Evolutionary conservation across 1,140 invertebrate genomes (phyloP).

Genomic region (Amyelois transitella): DNA sequence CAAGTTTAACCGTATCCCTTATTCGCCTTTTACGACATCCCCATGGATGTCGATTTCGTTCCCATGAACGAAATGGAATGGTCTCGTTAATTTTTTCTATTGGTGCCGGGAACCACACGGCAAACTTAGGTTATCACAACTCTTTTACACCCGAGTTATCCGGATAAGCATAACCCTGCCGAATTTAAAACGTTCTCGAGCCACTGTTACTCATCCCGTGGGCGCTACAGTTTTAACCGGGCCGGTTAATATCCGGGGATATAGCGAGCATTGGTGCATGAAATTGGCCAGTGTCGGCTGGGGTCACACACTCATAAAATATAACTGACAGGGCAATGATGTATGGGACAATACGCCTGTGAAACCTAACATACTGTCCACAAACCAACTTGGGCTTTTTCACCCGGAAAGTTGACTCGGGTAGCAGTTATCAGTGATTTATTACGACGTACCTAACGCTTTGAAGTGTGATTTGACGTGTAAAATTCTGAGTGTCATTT

Average conservation of each 20-base stretch:
- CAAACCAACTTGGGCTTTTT: neutral
- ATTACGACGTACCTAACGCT: neutral
- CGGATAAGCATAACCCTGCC: conserved; percentile 1
- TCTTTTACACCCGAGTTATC: conserved; percentile 1
- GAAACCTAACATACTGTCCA: conserved; percentile 1
- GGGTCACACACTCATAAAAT: conserved; percentile 20
- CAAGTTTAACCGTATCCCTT: too few relatives aligned
- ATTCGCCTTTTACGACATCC: too few relatives aligned
- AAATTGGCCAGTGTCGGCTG: conserved; percentile 28
- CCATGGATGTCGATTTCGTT: too few relatives aligned
- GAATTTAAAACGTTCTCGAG: neutral
- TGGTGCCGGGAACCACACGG: too few relatives aligned
- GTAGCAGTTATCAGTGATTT: neutral
- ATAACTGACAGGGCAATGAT: conserved; percentile 28
- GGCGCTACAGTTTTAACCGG: neutral
- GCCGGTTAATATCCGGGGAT: conserved; percentile 21
- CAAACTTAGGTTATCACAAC: conserved; percentile 2
- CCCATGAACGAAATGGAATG: too few relatives aligned
- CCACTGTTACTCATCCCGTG: neutral
- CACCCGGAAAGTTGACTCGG: neutral
- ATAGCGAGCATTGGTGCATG: conserved; percentile 20
- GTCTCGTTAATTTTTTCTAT: too few relatives aligned
- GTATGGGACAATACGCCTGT: conserved; percentile 16
- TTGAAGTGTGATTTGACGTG: neutral
- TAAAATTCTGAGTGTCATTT: too few relatives aligned